Percentiles rank a stretch among this genome's conserved stretches.
These are phyloP conservation scores for Ichneumoninae sp. DNA, from an alignment of 2,888 invertebrate genomes.

Conservation along the genomic window DNA sequence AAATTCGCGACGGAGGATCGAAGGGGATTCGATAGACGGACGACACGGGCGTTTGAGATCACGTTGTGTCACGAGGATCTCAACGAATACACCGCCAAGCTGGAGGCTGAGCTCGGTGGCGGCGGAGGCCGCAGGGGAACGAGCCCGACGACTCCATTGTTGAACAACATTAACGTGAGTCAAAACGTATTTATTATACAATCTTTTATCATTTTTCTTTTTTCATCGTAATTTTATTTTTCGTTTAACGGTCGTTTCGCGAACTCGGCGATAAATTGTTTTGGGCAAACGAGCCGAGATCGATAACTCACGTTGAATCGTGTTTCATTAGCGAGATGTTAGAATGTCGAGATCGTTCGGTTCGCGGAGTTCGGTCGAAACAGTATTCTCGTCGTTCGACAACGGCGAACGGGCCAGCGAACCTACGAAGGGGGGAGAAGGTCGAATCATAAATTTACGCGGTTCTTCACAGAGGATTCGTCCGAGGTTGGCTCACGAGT, in stretches of 20 bases:
- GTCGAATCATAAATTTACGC: slow-evolving; percentile 67
- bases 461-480: slow-evolving; percentile 48
- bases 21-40: background rate
- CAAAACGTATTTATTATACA: background rate
- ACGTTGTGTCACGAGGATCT: slow-evolving; percentile 14
- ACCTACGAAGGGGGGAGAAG: background rate
- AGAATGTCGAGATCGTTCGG: background rate
- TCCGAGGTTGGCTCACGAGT: background rate
- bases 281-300: background rate
- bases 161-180: slow-evolving; percentile 82
- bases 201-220: background rate
- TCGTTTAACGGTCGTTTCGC: background rate
- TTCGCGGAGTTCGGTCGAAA: slow-evolving; percentile 23
- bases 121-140: slow-evolving; percentile 82
- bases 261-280: slow-evolving; percentile 4
- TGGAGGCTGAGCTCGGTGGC: slow-evolving; percentile 82
- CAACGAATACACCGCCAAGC: slow-evolving; percentile 74
- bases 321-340: slow-evolving; percentile 40
- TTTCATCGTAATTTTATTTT: background rate
- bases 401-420: background rate
- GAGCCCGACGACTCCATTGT: slow-evolving; percentile 80
- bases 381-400: slow-evolving; percentile 36
- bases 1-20: slow-evolving; percentile 10
- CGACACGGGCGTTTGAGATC: slow-evolving; percentile 1
- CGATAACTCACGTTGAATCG: slow-evolving; percentile 41